Base-by-base conservation (phyloP, 2,888 invertebrate species). In the Isotomurus palustris region DNA sequence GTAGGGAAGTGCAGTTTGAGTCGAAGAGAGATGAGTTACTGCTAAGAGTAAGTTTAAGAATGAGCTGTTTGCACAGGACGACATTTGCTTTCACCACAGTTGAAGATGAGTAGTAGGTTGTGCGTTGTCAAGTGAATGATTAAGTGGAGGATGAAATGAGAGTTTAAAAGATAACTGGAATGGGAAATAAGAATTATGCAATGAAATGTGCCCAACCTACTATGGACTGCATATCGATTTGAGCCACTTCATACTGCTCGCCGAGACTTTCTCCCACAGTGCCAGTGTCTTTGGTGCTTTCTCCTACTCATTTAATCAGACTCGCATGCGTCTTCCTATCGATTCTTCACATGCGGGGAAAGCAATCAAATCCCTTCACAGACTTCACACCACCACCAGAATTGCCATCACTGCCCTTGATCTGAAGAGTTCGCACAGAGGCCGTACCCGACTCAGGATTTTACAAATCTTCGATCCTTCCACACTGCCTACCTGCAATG, bases 191-290 rank as follows among this genome's bases (percentile, higher is more conserved):
- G n/a, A 38, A 43, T 53, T 44, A 43, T 53, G 47, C 12, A 17
- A 25, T 36, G 50, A 52, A 52, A 47, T 51, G 28, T 52, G 56
- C 51, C 38, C 56, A 51, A 52, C 56, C 56, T 57, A 52, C 51
- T 57, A 57, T 57, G 41, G 56, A 57, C 51, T 51, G 44, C 38
- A 51, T 52, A 57, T 57, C 56, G 51, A 57, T 52, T 54, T 27
- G 25, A 45, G 35, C 29, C 43, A 44, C 44, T 44, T 43, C 56
- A 50, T 14, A 19, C 47, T 28, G 17, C 10, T 4, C 22, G 8
- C n/a, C 47, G n/a, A 22, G 47, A n/a, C 25, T 47, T 29, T 47
- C 50, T 24, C 12, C 35, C 22, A 8, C 12, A 21, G 14, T 38
- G 38, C 38, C 14, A n/a, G n/a, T n/a, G 14, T 43, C 24, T 19